Base-by-base conservation (phyloP, 2,888 invertebrate species). In the Arge pagana region DNA sequence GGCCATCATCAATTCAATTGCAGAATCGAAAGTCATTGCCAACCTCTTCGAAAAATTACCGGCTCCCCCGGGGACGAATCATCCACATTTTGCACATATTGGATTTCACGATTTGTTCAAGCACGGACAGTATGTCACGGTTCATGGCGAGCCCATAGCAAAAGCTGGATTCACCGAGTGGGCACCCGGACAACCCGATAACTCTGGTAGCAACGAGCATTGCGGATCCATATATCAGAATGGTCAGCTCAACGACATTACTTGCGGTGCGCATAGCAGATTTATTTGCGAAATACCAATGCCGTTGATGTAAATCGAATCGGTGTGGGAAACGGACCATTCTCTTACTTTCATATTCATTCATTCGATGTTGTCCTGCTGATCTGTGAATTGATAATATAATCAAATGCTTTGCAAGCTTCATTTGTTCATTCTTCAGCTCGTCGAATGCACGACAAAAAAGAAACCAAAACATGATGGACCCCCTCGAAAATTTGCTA, bases 91-190 rank as follows among this genome's bases (percentile, higher is more conserved):
- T 30, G 30, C 6, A 24, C 13, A 26, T 18, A 41, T 50, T 18
- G 50, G 50, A 15, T 50, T 41, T 8, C 50, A 50, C 8, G 50
- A 33, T 10, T 11, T 41, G 7, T 50, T 41, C 33, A 30, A 21
- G 28, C 31, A 50, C 15, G 50, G 41, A 15, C 21, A 41, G 13
- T 41, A 33, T 26, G 10, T 24, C 3, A 50, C 50, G 2, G 41
- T 50, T 11, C 50, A 41, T 5, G 41, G 50, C n/a, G 21, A 50
- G 11, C 16, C 50, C 10, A 16, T 50, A 19, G 11, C 28, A 3
- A 33, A 23, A 19, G 50, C 50, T 21, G 40, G 40, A n/a, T 50
- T 15, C 13, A 10, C 21, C 1, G 8, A 8, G 7, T 50, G 50
- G 50, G 18, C 24, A 11, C 1, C 3, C n/a, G 26, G 18, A 1